Evolutionary conservation across 37 sponge, comb jelly and placozoan genomes (phyloP).

Genomic region (Ephydatia muelleri): DNA sequence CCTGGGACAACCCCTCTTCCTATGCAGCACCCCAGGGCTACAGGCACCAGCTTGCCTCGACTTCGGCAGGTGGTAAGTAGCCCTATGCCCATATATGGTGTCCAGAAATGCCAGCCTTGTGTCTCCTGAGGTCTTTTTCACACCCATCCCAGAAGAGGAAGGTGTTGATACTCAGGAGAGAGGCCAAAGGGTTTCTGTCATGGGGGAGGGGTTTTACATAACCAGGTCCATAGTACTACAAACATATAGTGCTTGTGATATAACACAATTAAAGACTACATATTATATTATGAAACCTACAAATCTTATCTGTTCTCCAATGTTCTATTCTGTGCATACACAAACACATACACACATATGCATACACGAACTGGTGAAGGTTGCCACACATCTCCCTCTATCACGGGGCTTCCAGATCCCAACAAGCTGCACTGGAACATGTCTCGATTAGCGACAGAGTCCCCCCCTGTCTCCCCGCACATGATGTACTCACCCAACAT

Average conservation of each 20-base stretch:
- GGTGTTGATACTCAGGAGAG: not conserved
- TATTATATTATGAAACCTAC: no score
- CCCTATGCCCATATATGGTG: not conserved
- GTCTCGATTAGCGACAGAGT: conserved; percentile 27
- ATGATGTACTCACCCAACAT: conserved; percentile 28
- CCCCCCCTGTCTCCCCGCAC: conserved; percentile 37
- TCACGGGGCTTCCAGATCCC: not conserved
- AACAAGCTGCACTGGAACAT: conserved; percentile 28
- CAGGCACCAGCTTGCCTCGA: not conserved
- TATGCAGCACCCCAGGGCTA: conserved; percentile 6
- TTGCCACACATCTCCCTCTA: not conserved
- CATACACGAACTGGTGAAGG: not conserved
- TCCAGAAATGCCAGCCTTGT: not conserved
- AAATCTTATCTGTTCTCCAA: no score
- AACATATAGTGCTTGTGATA: not conserved
- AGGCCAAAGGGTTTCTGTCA: not conserved
- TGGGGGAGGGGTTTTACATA: not conserved
- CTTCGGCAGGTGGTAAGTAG: not conserved
- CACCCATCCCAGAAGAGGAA: not conserved
- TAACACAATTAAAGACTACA: no score
- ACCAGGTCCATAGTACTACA: not conserved
- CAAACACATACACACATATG: no score
- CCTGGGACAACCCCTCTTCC: conserved; percentile 39
- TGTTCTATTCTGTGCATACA: no score
- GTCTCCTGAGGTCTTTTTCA: not conserved